Evolutionary conservation across 2,113 vertebrate genomes (phyloP), one percentile per base, ranked within the genome.

Genomic region (Notarius quadriscutis): DNA sequence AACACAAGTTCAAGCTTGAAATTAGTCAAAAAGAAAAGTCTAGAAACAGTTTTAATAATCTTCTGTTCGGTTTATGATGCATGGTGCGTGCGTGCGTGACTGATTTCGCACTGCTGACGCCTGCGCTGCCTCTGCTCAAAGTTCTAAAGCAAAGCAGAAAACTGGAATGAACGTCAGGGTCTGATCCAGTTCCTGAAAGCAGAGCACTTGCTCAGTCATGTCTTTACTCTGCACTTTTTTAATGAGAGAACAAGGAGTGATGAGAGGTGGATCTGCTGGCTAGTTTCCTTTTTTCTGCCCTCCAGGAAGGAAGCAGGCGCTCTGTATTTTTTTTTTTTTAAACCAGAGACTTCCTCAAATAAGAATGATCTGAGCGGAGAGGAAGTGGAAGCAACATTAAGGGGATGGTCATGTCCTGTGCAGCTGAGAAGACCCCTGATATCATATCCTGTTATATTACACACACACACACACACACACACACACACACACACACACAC

Each of bases 371-470:
- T 88, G 75, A 90, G 48, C 83, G 50, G 53, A 85, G 53, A 69
- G 67, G 84, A 60, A 83, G 69, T 27, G 50, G 58, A 85, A 86
- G 88, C 87, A 83, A 88, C 74, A 86, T 88, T 90, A 90, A 84
- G 75, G 79, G 90, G 89, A 86, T 17, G 55, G 83, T 60, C 92
- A 90, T 92, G 94, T 95, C 95, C 94, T 92, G 87, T 91, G 90
- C 93, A 93, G 94, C 93, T 94, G 93, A 94, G 91, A 91, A 89
- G 85, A 88, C 81, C 81, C 88, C 90, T 95, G 92, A 93, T 87
- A 86, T 94, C 91, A 94, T 91, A 93, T 95, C 94, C 94, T 91
- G 84, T 81, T 60, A 53, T 92, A 92, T 89, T 71, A 22, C 7
- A 27, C 48, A n/a, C 20, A 62, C 41, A 71, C 34, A 60, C 83